Evolutionary conservation across 2,888 invertebrate species (phyloP).

Genomic region (Adelphocoris suturalis): DNA sequence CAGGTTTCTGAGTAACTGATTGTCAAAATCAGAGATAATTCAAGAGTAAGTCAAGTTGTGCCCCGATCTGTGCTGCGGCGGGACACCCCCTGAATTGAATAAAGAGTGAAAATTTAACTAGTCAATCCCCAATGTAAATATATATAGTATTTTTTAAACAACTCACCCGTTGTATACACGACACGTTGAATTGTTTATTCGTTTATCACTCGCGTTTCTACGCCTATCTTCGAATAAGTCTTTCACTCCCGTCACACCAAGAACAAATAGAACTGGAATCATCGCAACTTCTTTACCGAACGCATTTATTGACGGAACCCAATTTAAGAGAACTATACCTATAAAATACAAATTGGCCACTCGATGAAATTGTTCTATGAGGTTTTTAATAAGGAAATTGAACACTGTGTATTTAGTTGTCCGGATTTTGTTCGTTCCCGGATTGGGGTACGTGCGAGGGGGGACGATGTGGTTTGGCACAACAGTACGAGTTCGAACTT

Average conservation of each 20-base stretch:
- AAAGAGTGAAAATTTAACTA: too few relatives aligned
- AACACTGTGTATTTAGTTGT: slow-evolving; percentile 96
- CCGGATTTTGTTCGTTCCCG: slow-evolving; percentile 85
- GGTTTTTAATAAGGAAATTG: slow-evolving; percentile 96
- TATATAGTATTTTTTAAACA: too few relatives aligned
- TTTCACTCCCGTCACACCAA: slow-evolving; percentile 95
- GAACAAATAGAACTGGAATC: slow-evolving; percentile 96
- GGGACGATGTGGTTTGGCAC: slow-evolving; percentile 93
- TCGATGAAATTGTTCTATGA: slow-evolving; percentile 97
- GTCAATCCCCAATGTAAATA: too few relatives aligned
- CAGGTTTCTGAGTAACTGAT: too few relatives aligned
- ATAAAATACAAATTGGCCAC: slow-evolving; percentile 99
- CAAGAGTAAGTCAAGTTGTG: too few relatives aligned
- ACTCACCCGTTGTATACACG: slow-evolving; percentile 94
- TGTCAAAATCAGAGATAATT: too few relatives aligned
- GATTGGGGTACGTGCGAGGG: slow-evolving; percentile 87
- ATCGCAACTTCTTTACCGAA: slow-evolving; percentile 97
- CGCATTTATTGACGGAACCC: slow-evolving; percentile 96
- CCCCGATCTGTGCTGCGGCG: too few relatives aligned
- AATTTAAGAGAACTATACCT: slow-evolving; percentile 96
- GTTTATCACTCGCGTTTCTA: slow-evolving; percentile 92
- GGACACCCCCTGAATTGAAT: too few relatives aligned
- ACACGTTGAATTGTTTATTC: slow-evolving; percentile 95
- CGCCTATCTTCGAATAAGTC: slow-evolving; percentile 96
- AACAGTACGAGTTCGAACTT: slow-evolving; percentile 85